Base-by-base conservation (phyloP, 1,140 invertebrate genomes). In the Drosophila triauraria region DNA sequence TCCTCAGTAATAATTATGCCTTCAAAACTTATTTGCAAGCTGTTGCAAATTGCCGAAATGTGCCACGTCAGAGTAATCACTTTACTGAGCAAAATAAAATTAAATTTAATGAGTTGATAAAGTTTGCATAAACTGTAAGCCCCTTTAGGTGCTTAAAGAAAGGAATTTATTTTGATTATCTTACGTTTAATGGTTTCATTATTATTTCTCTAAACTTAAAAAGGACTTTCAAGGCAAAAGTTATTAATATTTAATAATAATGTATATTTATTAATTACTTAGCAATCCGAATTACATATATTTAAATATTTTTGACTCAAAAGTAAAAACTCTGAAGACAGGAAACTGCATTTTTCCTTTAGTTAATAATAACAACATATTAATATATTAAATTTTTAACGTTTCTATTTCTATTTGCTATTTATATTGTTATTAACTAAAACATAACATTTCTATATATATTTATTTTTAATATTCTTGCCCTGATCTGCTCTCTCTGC, bases 41-140 rank as follows among this genome's bases (percentile, higher is more conserved):
- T 38, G 53, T 56, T 56, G 53, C 53, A 56, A 56, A 56, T 56
- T 56, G 32, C 17, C 32, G 20, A 54, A 54, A 54, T 38, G 51
- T 38, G 51, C 51, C 4, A 54, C 32, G 51, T 38, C 51, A 54
- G 51, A 54, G 51, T 54, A 54, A 23, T 35, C 12, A 23, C 51
- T 54, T 38, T 38, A 38, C 51, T 38, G 32, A 20, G 51, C 51
- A 54, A 38, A 54, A 54, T 54, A 54, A 38, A 38, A 54, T 54
- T 54, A 54, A 38, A 38, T 54, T 54, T 20, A 23, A 54, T 54
- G 51, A 54, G 51, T 54, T 54, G 35, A 54, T 38, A 38, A 54
- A 54, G 51, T 54, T 54, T 38, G 17, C 30, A 54, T 15, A 15
- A 38, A 38, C 0, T 23, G 17, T 38, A 38, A 23, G 7, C 2